These are phyloP conservation scores for Portunus trituberculatus DNA, from an alignment of 1,140 invertebrate species.

Conservation along the genomic window DNA sequence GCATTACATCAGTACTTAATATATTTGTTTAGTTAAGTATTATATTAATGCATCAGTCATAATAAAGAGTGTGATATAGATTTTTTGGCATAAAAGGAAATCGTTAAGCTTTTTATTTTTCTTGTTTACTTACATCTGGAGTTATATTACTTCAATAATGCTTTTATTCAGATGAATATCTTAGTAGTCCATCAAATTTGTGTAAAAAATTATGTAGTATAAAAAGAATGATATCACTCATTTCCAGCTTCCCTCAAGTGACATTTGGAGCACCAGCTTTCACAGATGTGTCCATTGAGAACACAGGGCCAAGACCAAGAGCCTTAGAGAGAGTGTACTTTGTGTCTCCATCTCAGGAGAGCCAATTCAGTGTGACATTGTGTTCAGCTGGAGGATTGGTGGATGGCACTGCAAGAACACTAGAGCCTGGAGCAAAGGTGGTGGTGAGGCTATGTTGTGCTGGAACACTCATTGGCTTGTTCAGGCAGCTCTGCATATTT, in stretches of 20 bases:
- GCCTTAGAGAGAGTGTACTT: constrained; percentile 40
- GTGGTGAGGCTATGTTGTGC: constrained; percentile 61
- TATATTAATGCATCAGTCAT: too few relatives aligned
- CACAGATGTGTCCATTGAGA: constrained; percentile 30
- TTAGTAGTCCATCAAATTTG: too few relatives aligned
- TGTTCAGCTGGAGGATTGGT: constrained; percentile 34
- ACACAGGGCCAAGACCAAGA: constrained; percentile 1
- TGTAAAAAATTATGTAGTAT: too few relatives aligned
- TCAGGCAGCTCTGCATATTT: constrained; percentile 84
- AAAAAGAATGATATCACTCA: too few relatives aligned
- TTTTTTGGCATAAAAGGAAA: not conserved
- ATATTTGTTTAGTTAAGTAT: too few relatives aligned
- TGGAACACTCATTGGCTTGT: constrained; percentile 83
- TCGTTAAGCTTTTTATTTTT: not conserved
- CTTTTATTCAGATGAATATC: too few relatives aligned
- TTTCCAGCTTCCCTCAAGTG: constrained; percentile 61
- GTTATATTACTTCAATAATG: too few relatives aligned
- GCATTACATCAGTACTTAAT: too few relatives aligned
- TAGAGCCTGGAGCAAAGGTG: constrained; percentile 3
- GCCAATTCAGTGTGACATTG: constrained; percentile 30
- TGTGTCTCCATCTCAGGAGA: constrained; percentile 38
- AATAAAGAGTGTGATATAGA: too few relatives aligned
- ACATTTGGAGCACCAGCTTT: constrained; percentile 21
- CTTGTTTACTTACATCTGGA: not conserved
- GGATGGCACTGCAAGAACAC: constrained; percentile 23